These are phyloP conservation scores for Pandemis corylana DNA, from an alignment of 2,888 invertebrate species.

Conservation along the genomic window DNA sequence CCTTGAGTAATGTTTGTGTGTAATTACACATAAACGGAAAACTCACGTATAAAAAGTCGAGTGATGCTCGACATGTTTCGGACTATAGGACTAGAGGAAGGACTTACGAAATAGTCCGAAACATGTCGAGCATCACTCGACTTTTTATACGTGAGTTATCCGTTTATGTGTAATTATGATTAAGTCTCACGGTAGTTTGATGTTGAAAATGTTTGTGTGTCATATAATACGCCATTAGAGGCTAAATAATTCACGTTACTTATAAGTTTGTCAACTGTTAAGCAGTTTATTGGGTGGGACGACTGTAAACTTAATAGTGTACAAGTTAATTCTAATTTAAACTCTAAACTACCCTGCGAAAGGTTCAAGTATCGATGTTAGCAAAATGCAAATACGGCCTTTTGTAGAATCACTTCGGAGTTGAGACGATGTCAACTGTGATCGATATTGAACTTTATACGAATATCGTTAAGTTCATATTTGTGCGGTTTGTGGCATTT, in stretches of 20 bases:
- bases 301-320: background rate
- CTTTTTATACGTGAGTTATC: no score
- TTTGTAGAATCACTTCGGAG: background rate
- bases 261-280: constrained; percentile 15
- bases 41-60: no score
- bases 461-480: background rate
- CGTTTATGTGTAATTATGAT: no score
- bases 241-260: background rate
- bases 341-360: background rate
- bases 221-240: background rate
- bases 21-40: no score
- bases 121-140: no score
- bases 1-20: no score
- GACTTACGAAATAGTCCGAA: no score
- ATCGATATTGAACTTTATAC: background rate
- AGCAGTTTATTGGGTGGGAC: background rate
- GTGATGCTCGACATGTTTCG: no score
- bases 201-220: background rate
- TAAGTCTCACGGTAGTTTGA: no score
- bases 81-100: no score
- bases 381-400: background rate
- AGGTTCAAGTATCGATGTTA: background rate
- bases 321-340: background rate
- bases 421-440: background rate
- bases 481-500: background rate